Percentiles rank a stretch among this genome's conserved stretches.
Evolutionary conservation across 2,888 invertebrate species (phyloP).

Genomic region (Erpobdella octoculata): DNA sequence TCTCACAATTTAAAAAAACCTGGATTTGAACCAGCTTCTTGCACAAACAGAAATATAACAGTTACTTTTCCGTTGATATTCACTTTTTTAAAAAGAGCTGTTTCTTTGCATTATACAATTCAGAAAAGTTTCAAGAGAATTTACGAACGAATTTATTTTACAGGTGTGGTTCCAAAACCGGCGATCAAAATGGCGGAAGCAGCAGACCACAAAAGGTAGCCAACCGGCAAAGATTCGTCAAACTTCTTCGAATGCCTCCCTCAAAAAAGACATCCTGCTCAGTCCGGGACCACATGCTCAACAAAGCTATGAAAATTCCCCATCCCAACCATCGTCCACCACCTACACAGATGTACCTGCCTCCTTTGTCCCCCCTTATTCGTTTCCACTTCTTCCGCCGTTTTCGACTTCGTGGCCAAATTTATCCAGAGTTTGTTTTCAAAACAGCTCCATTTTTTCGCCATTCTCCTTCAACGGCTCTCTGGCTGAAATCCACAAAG

Average conservation of each 20-base stretch:
- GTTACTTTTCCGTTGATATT: no score
- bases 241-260: neutral
- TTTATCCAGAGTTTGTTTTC: neutral
- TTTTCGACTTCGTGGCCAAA: conserved; percentile 25
- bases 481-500: neutral
- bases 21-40: no score
- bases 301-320: neutral
- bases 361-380: neutral
- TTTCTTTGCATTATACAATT: no score
- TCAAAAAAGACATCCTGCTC: no score
- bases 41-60: no score
- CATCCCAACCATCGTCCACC: neutral
- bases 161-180: conserved; percentile 26
- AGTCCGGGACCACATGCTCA: neutral
- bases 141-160: neutral
- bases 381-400: conserved; percentile 17
- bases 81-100: no score
- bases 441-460: conserved; percentile 5
- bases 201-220: neutral
- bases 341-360: neutral
- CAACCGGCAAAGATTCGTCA: neutral
- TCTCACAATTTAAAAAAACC: no score
- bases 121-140: no score
- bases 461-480: neutral
- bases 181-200: conserved; percentile 25